Percentiles rank a stretch among this genome's conserved stretches.
Evolutionary conservation across 2,888 invertebrate genomes (phyloP).

Genomic region (Lochmaea crataegi): DNA sequence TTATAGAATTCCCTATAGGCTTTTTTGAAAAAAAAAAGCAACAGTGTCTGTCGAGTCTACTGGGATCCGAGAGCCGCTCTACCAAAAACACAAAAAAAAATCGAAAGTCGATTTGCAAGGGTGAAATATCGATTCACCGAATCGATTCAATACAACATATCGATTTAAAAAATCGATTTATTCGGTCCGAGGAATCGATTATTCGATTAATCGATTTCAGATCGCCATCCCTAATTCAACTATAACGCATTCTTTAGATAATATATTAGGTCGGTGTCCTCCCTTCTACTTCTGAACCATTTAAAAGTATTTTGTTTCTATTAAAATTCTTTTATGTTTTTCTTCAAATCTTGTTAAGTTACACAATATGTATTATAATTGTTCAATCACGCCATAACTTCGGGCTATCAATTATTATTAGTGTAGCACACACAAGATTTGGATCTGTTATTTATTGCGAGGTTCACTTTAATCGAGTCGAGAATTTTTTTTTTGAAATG

Average conservation of each 20-base stretch:
- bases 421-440: constrained; percentile 6
- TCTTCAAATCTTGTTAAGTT: constrained; percentile 1
- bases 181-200: too few relatives aligned
- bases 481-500: constrained; percentile 3
- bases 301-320: neutral
- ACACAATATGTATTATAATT: constrained; percentile 12
- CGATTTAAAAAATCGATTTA: too few relatives aligned
- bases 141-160: too few relatives aligned
- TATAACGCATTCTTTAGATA: neutral
- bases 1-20: too few relatives aligned
- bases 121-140: too few relatives aligned
- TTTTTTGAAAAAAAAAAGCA: too few relatives aligned
- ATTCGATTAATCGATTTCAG: too few relatives aligned
- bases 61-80: too few relatives aligned
- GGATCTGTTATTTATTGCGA: neutral
- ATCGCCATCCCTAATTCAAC: too few relatives aligned
- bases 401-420: constrained; percentile 18
- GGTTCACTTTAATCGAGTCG: constrained; percentile 15
- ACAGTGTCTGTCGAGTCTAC: too few relatives aligned
- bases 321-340: constrained; percentile 1
- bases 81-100: too few relatives aligned
- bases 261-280: neutral
- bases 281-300: neutral
- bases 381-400: constrained; percentile 15
- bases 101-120: too few relatives aligned